Conservation (phyloP, 2,113 vertebrate species). For the Clarias macrocephalus region DNA sequence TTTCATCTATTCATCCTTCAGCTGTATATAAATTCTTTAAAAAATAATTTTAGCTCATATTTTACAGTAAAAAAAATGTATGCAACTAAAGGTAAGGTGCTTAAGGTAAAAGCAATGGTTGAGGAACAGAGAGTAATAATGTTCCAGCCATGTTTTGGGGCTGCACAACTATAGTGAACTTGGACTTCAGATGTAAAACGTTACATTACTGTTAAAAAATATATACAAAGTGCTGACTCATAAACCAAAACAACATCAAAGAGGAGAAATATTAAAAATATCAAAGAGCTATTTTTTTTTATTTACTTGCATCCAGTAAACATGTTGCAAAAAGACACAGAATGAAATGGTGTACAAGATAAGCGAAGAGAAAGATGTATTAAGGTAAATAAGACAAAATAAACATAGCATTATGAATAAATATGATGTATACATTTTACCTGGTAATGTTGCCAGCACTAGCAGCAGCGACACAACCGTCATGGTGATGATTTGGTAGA, state of each 20-base stretch:
- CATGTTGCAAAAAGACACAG: background rate
- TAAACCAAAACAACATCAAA: background rate
- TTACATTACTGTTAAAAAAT: background rate
- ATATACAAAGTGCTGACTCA: background rate
- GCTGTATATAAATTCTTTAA: background rate
- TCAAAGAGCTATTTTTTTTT: background rate
- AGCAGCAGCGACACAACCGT: slow-evolving; percentile 18
- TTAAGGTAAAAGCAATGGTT: background rate
- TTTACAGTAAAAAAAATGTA: too few species aligned
- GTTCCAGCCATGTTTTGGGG: background rate
- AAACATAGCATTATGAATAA: background rate
- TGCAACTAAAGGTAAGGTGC: background rate
- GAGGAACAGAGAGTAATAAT: background rate
- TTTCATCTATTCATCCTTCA: background rate
- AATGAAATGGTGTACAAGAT: background rate
- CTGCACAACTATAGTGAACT: background rate
- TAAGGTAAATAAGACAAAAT: background rate
- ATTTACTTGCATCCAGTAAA: too few species aligned
- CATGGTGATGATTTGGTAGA: slow-evolving; percentile 31
- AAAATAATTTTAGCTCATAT: background rate
- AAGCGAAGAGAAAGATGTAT: background rate
- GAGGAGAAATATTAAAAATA: background rate
- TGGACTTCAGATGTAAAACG: background rate
- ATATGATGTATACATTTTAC: background rate
- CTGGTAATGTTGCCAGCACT: background rate